Base-by-base conservation (phyloP, 2,888 invertebrate species). In the Cacoxenus indagator region DNA sequence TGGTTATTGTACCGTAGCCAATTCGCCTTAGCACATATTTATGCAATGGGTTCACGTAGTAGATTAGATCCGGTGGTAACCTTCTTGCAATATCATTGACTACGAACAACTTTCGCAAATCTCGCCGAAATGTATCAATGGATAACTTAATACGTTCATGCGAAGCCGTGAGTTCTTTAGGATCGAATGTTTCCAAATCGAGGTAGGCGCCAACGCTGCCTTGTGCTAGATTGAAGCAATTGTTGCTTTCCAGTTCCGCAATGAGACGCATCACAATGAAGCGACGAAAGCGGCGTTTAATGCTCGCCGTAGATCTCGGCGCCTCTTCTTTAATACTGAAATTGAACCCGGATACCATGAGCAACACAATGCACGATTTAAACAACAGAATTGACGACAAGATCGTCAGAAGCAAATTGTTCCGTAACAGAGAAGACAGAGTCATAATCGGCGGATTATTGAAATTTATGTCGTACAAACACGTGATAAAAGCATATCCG, bases 201-300 rank as follows among this genome's bases (percentile, higher is more conserved):
- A 9, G 14, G 5, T n/a, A 46, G 19, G 26, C 26, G 22, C 11
- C 46, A 9, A 0, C 54, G 1, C 64, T 64, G 11, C 73, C 69
- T 19, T 82, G 55, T 59, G 81, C 77, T n/a, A 77, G 2, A 17
- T 22, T 37, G 11, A 43, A 43, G 29, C 57, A 27, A n/a, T 78
- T 31, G 72, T 67, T 67, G 82, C 78, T 26, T 73, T 85, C 81
- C 8, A 85, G 77, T 9, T 84, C 84, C 1, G 78, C 76, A 19
- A 88, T 59, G 2, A 87, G 71, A 9, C 85, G 85, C 72, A 86
- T 81, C n/a, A 87, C 70, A 1, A 87, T 69, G 51, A 81, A 86
- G 24, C 86, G 84, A 0, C 81, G 76, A 73, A 84, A 87, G 26
- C 86, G 86, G 57, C 81, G 85, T 70, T 80, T 84, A 2, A 83